Percentiles rank a stretch among this genome's conserved stretches.
These are phyloP conservation scores for Rhipidura dahli DNA, from an alignment of 2,113 vertebrate genomes.

Conservation along the genomic window DNA sequence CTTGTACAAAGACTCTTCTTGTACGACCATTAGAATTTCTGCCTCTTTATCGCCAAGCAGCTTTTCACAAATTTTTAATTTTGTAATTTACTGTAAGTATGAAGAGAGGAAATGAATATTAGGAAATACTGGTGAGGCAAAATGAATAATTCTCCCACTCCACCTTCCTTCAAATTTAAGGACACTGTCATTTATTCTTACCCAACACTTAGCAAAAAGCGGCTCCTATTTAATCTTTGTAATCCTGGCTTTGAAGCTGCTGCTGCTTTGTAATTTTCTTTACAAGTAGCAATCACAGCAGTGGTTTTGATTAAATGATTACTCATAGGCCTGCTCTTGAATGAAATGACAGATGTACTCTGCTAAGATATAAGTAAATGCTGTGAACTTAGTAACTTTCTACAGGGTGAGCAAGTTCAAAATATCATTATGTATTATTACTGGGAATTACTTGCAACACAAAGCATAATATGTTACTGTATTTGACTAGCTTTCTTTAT, in stretches of 20 bases:
- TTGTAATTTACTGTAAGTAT: slow-evolving; percentile 40
- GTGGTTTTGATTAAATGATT: slow-evolving; percentile 71
- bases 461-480: background rate
- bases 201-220: slow-evolving; percentile 36
- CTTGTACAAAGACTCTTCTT: background rate
- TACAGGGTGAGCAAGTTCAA: background rate
- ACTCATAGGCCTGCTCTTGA: slow-evolving; percentile 43
- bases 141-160: slow-evolving; percentile 50
- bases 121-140: slow-evolving; percentile 25
- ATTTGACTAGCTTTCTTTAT: background rate
- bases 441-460: background rate
- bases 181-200: slow-evolving; percentile 57
- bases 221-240: slow-evolving; percentile 34
- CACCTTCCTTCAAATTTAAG: slow-evolving; percentile 50
- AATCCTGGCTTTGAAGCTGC: slow-evolving; percentile 49
- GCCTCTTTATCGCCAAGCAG: background rate
- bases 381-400: slow-evolving; percentile 28
- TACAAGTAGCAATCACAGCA: slow-evolving; percentile 49
- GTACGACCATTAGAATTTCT: background rate
- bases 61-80: slow-evolving; percentile 42
- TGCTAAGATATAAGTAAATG: slow-evolving; percentile 31
- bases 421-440: background rate
- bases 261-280: slow-evolving; percentile 65
- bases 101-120: slow-evolving; percentile 53
- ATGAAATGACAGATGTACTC: slow-evolving; percentile 56